Evolutionary conservation across 2,113 vertebrate genomes (phyloP).

Genomic region (Castor canadensis): DNA sequence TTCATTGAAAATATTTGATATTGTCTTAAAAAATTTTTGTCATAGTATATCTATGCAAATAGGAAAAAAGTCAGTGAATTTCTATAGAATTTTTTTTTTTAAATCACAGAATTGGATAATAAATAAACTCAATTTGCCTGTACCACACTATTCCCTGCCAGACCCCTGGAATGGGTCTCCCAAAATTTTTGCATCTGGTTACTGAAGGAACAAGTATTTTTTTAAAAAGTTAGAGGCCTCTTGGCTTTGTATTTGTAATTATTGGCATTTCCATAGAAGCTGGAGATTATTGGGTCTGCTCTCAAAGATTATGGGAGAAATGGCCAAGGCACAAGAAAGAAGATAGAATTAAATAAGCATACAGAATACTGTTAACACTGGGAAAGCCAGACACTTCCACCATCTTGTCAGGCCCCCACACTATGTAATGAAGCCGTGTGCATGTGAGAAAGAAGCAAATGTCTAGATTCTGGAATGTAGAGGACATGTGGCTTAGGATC

Average conservation of each 20-base stretch:
- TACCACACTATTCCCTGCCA: background rate
- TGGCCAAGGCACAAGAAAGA: background rate
- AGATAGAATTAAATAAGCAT: background rate
- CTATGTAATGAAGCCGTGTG: background rate
- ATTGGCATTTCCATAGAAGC: background rate
- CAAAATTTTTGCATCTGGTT: background rate
- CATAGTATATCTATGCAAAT: background rate
- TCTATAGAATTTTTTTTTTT: background rate
- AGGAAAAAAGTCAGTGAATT: slow-evolving; percentile 15
- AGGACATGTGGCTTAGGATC: background rate
- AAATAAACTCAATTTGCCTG: background rate
- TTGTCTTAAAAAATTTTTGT: background rate
- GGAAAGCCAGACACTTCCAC: background rate
- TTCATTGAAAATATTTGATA: slow-evolving; percentile 30
- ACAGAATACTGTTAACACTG: background rate
- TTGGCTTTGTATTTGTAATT: background rate
- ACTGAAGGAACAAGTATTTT: slow-evolving; percentile 27
- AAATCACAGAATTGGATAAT: background rate
- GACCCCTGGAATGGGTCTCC: background rate
- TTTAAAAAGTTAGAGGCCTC: background rate
- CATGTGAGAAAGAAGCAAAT: background rate
- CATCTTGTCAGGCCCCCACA: background rate
- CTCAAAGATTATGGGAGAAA: background rate
- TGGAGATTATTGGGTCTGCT: background rate
- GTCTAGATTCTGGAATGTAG: background rate